Conservation (phyloP, 2,888 invertebrate species). For the Encarsia formosa region DNA sequence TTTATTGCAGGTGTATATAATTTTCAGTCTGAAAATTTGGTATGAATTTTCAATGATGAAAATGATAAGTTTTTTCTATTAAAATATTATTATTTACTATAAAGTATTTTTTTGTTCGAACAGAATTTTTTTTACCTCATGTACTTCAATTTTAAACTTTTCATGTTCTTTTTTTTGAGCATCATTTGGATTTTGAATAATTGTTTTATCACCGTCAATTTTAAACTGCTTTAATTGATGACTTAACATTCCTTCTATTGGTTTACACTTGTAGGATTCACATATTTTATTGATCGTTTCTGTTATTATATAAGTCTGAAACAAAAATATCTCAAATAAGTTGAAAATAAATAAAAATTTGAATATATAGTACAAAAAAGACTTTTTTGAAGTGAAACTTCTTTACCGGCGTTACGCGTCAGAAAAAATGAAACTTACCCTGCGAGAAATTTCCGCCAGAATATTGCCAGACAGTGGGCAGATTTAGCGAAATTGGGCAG, state of each 20-base stretch:
- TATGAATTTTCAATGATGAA: no score
- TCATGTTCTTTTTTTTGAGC: slow-evolving; percentile 96
- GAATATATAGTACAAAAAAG: background rate
- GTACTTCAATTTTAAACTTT: slow-evolving; percentile 89
- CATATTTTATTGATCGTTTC: slow-evolving; percentile 90
- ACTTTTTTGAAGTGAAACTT: no score
- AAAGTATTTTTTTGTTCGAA: no score
- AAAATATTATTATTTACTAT: background rate
- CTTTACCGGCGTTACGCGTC: no score
- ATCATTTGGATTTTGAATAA: slow-evolving; percentile 96
- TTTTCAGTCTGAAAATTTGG: no score
- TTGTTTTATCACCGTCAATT: slow-evolving; percentile 97
- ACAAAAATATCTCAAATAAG: background rate
- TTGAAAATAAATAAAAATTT: background rate
- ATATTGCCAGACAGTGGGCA: no score
- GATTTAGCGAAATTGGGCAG: no score
- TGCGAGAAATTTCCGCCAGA: no score
- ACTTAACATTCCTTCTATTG: slow-evolving; percentile 93
- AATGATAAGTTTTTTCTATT: background rate
- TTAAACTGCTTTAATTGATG: slow-evolving; percentile 95
- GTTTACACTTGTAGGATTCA: slow-evolving; percentile 92
- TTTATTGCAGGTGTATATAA: no score
- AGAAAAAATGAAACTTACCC: no score
- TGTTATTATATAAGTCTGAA: slow-evolving; percentile 83
- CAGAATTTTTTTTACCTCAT: slow-evolving; percentile 64